Evolutionary conservation across 2,888 invertebrate species (phyloP), one percentile per base, ranked within the genome.

Genomic region (Tenthredo scrophulariae): DNA sequence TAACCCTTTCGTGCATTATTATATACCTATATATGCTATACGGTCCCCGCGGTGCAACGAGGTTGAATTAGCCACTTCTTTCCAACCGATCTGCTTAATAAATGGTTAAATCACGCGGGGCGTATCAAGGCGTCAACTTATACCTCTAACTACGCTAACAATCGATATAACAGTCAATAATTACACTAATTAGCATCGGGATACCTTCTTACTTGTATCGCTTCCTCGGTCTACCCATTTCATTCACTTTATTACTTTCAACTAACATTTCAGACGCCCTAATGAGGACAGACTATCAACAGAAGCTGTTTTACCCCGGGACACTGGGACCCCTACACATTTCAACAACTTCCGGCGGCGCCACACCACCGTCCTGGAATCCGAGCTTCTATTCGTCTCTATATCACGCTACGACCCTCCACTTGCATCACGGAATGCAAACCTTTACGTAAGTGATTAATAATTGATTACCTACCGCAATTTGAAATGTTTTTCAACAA

Each of bases 381-480:
- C 91, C 92, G 5, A 91, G 91, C 79, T 93, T 93, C 37, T 93
- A 93, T 85, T 93, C 93, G 26, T 92, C 93, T 40, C 89, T 93
- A 7, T 93, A 93, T 87, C 93, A 92, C 87, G 91, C 93, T 15
- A 92, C 92, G 74, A 92, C 90, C 67, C 87, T 92, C 84, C 91
- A 92, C 86, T 89, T 92, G 87, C 92, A 92, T 86, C 92, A 91
- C 50, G 92, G 92, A 87, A 90, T 91, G 88, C 92, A 92, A 88
- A 91, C 91, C 0, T 92, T 91, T 85, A 90, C 91, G 91, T 91
- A 85, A 90, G 91, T 90, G 54, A 7, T n/a, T 54, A 7, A n/a
- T 18, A n/a, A 50, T n/a, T 50, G 15, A 3, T 15, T 2, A 46
- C 13, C 6, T 15, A 29, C 29, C 29, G 2, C 1, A 29, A 29